Evolutionary conservation across 2,888 invertebrate genomes (phyloP), one percentile per base, ranked within the genome.

Genomic region (Coecobrya sp.): DNA sequence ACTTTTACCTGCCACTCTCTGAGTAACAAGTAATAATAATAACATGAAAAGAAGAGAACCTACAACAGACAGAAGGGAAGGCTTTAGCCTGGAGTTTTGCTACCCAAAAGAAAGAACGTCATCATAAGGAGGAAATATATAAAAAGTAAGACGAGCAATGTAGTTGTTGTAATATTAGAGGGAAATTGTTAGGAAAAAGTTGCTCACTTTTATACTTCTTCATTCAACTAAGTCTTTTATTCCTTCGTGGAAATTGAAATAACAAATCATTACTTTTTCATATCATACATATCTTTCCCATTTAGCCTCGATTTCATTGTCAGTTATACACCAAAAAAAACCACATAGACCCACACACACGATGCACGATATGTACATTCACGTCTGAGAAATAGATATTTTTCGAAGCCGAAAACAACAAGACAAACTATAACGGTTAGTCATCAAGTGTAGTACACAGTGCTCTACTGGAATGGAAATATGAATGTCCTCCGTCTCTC

Each of bases 221-320:
- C 81, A 82, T 81, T 82, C 81, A 70, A 55, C 49, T 22, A 73
- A 73, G 73, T 79, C 36, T 79, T 87, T 86, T 70, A n/a, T 84
- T 55, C 70, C 79, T 89, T 68, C 55, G 70, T 70, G 88, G 79
- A 91, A 87, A 91, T 91, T 86, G 91, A 91, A 91, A 86, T 82
- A 90, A 85, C 85, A 90, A 90, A 90, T 90, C 90, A 90, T 90
- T 90, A 90, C 79, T 90, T 86, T 90, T 90, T 90, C 90, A 86
- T 90, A 86, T 86, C 62, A 52, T 85, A 90, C 79, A 76, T 76
- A 55, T 85, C 86, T 90, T 79, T 73, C 84, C 59, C 82, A 84
- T 85, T 89, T 73, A 68, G 79, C 3, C 36, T 88, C 88, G 81
- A 88, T 88, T 88, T 81, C 68, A 62, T 76, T 86, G 52, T 52